Conservation (phyloP, 1,140 invertebrate genomes). For the Anadara kagoshimensis region DNA sequence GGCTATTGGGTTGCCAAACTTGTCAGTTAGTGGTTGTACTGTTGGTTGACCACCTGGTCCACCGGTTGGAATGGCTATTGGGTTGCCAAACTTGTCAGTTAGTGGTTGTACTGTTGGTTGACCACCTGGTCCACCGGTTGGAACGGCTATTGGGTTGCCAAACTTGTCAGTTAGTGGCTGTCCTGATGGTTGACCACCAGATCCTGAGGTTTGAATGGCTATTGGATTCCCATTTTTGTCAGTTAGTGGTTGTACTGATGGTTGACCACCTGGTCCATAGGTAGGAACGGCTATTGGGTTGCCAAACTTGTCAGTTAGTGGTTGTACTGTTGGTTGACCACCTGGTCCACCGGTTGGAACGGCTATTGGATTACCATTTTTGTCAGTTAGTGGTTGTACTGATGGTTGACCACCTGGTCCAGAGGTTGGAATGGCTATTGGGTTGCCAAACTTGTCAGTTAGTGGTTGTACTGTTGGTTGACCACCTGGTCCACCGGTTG, state of each 20-base stretch:
- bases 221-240: neutral
- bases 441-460: neutral
- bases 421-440: constrained; percentile 7
- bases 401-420: neutral
- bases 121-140: neutral
- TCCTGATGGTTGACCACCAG: neutral
- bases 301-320: neutral
- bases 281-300: neutral
- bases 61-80: neutral
- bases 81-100: neutral
- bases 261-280: neutral
- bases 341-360: too few relatives aligned
- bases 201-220: neutral
- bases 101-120: too few relatives aligned
- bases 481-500: neutral
- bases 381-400: neutral
- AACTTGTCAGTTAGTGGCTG: constrained; percentile 3
- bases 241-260: neutral
- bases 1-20: neutral
- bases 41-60: neutral
- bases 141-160: neutral
- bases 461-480: neutral
- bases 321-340: neutral
- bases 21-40: constrained; percentile 6
- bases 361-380: neutral